A percentile compares a stretch with the other conserved stretches of the same genome.
Evolutionary conservation across 2,113 vertebrate species (phyloP).

Genomic region (Cynocephalus volans): DNA sequence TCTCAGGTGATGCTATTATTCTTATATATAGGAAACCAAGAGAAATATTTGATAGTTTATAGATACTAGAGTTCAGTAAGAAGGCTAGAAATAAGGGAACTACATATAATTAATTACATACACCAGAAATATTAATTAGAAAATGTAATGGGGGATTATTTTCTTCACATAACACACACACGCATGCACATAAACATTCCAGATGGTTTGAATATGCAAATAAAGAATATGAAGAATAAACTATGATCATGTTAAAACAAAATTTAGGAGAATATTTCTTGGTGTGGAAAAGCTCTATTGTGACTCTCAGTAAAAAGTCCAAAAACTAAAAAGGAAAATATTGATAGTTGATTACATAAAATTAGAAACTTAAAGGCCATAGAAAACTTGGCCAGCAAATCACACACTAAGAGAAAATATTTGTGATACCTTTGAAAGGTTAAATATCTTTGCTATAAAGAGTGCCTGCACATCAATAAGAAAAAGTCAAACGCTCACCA

Average conservation of each 20-base stretch:
- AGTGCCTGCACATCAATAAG: background rate
- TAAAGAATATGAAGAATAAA: conserved; percentile 34
- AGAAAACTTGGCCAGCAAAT: conserved; percentile 9
- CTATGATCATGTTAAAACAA: background rate
- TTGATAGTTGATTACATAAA: background rate
- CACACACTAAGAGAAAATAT: background rate
- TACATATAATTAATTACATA: background rate
- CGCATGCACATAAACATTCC: background rate
- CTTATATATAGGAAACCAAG: background rate
- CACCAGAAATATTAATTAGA: background rate
- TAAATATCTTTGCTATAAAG: background rate
- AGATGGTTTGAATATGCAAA: conserved; percentile 14
- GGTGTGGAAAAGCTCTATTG: background rate
- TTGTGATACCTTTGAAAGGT: background rate
- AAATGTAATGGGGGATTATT: background rate
- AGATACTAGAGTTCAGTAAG: background rate
- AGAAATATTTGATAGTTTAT: background rate
- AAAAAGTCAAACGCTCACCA: background rate
- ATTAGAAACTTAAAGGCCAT: background rate
- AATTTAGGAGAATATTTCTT: conserved; percentile 1
- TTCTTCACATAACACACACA: background rate
- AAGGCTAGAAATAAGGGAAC: conserved; percentile 20
- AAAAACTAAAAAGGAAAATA: background rate
- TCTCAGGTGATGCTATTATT: background rate
- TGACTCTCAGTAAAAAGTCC: background rate